Evolutionary conservation across 2,888 invertebrate species (phyloP), one percentile per base, ranked within the genome.

Genomic region (Emmelina monodactyla): DNA sequence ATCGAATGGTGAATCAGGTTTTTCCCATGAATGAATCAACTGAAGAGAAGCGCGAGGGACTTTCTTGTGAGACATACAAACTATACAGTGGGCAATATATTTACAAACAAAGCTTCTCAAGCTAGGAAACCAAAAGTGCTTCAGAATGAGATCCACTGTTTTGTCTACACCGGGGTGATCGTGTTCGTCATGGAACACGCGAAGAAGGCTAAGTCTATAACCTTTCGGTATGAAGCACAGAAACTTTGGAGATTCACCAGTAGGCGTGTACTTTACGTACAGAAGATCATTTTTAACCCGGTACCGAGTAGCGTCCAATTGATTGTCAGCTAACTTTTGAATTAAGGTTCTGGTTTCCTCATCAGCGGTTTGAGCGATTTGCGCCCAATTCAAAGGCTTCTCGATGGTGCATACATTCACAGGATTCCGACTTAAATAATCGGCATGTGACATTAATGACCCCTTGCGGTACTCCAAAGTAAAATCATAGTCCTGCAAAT

Each of bases 11-110:
- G 10, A 2, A 6, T 42, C 41, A 3, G 43, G 40, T 14, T 46
- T 49, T 14, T 42, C 35, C 43, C 50, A 47, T 4, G 44, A 48
- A 7, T 31, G 35, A 13, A 53, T 47, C 16, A 31, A 37, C 34
- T 41, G 42, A 5, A 22, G 37, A 19, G 43, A 40, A 3, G 42
- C 41, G 1, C 46, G 10, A 2, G 47, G 43, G 3, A 44, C 36
- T 11, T 36, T 14, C 32, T 49, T 42, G n/a, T 40, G 11, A 0
- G 40, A 33, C 2, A 48, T 14, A 14, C 40, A 46, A 10, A 37
- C 25, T 25, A 25, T 6, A 22, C 37, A 37, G 14, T 37, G 33
- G 1, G 29, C 4, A 16, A 29, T 16, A 14, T 37, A 37, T 19
- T 32, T 37, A 14, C 19, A 4, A 14, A 19, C 33, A 28, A 37